These are phyloP conservation scores for Calephelis virginiensis DNA, from an alignment of 1,140 invertebrate genomes.

Conservation along the genomic window DNA sequence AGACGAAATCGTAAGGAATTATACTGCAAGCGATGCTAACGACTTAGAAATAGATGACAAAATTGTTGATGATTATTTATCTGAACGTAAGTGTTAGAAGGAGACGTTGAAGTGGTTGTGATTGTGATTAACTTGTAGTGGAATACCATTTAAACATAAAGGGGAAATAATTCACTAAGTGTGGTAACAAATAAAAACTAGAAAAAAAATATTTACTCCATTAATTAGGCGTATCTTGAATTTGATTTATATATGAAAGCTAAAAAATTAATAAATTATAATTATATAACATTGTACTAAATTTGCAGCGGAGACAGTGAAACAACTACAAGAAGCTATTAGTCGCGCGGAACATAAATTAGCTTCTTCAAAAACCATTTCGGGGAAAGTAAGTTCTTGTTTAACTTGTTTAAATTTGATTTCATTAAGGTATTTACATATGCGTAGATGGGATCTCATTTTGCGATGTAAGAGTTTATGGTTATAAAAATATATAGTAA, in stretches of 20 bases:
- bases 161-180: too few species aligned
- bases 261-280: too few species aligned
- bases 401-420: neutral
- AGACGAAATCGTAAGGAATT: constrained; percentile 21
- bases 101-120: neutral
- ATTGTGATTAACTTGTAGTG: neutral
- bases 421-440: too few species aligned
- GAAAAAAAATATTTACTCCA: too few species aligned
- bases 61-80: constrained; percentile 45
- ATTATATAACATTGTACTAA: neutral
- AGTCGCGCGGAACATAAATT: constrained; percentile 46
- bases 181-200: too few species aligned
- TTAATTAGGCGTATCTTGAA: too few species aligned
- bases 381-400: constrained; percentile 38
- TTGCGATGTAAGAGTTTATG: too few species aligned
- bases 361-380: constrained; percentile 16
- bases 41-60: constrained; percentile 30
- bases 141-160: too few species aligned
- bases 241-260: too few species aligned
- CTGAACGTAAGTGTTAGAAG: constrained; percentile 51
- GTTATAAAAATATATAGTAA: too few species aligned
- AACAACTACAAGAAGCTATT: constrained; percentile 48
- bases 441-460: too few species aligned
- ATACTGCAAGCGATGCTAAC: constrained; percentile 14
- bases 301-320: constrained; percentile 49